Evolutionary conservation across 2,797 vertebrate genomes (phyloP).

Genomic region (Muscicapa striata): DNA sequence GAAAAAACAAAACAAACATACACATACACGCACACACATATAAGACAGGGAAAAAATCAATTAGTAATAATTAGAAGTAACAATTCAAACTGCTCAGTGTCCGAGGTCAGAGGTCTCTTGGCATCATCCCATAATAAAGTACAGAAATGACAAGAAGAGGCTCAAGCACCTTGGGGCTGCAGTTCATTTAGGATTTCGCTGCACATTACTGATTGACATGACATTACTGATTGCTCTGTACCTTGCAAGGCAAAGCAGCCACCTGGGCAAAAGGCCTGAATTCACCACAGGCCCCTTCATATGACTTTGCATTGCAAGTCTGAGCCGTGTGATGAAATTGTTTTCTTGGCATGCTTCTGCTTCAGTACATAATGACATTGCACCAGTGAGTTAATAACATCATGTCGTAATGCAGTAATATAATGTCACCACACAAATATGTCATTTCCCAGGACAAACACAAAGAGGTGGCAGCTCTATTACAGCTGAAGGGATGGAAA

Average conservation of each 20-base stretch:
- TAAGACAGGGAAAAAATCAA: constrained; percentile 56
- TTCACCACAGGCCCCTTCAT: constrained; percentile 17
- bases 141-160: constrained; percentile 21
- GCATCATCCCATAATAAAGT: constrained; percentile 56
- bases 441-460: constrained; percentile 37
- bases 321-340: constrained; percentile 33
- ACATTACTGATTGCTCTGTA: neutral
- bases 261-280: neutral
- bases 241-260: neutral
- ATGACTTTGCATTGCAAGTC: neutral
- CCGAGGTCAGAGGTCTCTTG: neutral
- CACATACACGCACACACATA: constrained; percentile 1
- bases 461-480: constrained; percentile 13
- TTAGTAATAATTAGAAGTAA: constrained; percentile 58
- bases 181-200: neutral
- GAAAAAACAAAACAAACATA: constrained; percentile 40
- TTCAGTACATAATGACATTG: constrained; percentile 37
- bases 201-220: neutral
- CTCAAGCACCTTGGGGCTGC: neutral
- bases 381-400: constrained; percentile 40
- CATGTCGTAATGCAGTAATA: constrained; percentile 18
- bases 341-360: constrained; percentile 39
- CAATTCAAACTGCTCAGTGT: neutral
- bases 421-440: constrained; percentile 44
- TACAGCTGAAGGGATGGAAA: neutral